These are phyloP conservation scores for Pantelozetes paolii DNA, from an alignment of 2,888 invertebrate genomes.

Conservation along the genomic window DNA sequence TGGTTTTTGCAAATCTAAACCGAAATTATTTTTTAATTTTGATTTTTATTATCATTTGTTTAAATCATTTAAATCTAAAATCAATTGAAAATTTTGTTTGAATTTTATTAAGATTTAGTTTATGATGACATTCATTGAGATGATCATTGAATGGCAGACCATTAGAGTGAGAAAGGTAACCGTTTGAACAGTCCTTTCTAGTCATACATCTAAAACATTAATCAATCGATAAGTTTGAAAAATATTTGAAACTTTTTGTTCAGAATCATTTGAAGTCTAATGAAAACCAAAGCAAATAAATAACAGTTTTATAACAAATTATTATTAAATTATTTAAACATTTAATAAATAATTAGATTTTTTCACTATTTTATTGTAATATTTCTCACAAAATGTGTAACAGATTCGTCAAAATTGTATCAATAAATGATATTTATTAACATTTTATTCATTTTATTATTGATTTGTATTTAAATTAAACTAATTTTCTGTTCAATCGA, in stretches of 20 bases:
- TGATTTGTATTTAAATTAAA: no score
- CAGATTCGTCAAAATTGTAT: background rate
- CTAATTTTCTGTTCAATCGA: background rate
- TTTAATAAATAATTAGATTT: constrained; percentile 12
- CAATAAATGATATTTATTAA: background rate
- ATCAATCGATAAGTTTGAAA: constrained; percentile 3
- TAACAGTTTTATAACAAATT: no score
- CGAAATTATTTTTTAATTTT: no score
- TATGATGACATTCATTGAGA: no score
- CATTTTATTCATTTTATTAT: background rate
- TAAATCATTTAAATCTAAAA: no score
- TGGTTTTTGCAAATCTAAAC: no score
- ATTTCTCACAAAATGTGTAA: constrained; percentile 22
- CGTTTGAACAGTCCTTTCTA: constrained; percentile 44
- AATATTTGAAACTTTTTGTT: no score
- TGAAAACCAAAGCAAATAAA: constrained; percentile 15
- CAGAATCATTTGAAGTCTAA: background rate
- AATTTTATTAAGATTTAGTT: no score
- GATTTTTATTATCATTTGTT: no score
- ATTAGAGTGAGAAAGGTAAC: constrained; percentile 37
- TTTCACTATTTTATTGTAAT: constrained; percentile 29
- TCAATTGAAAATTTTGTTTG: no score
- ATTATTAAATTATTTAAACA: no score
- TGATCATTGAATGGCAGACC: background rate
- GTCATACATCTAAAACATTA: constrained; percentile 35